phyloP scores from a whole-genome alignment of 2,113 vertebrate genomes.

The Lepidothrix coronata region DNA sequence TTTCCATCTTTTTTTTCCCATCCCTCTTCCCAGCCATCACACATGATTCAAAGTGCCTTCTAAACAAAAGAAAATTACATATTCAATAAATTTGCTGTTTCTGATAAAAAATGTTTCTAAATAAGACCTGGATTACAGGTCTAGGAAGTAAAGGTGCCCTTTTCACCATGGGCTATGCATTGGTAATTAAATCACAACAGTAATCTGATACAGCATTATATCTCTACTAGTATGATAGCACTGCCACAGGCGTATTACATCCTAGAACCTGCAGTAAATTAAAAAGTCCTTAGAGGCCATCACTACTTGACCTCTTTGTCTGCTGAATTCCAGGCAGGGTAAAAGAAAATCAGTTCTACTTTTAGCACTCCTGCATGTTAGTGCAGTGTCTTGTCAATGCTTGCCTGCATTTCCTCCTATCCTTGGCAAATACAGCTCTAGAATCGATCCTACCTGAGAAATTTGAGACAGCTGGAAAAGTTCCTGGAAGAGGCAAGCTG shows the following conservation, averaged over 20 bases:
- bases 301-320: slow-evolving; percentile 18
- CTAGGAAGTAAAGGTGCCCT: background rate
- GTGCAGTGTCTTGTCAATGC: background rate
- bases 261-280: slow-evolving; percentile 23
- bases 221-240: background rate
- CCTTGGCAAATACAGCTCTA: background rate
- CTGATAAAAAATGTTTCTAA: background rate
- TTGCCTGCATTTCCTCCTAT: background rate
- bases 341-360: background rate
- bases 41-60: background rate
- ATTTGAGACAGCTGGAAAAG: background rate
- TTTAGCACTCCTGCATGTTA: background rate
- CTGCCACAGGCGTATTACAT: background rate
- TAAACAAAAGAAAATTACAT: background rate
- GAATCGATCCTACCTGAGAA: background rate
- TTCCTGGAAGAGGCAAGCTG: background rate
- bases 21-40: background rate
- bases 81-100: background rate
- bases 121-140: background rate
- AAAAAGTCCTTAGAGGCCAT: slow-evolving; percentile 11
- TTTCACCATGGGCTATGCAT: background rate
- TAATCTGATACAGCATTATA: slow-evolving; percentile 1
- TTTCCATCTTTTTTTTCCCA: background rate
- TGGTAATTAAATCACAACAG: slow-evolving; percentile 18
- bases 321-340: background rate